Evolutionary conservation across 2,888 invertebrate species (phyloP).

Genomic region (Schizaphis graminum): DNA sequence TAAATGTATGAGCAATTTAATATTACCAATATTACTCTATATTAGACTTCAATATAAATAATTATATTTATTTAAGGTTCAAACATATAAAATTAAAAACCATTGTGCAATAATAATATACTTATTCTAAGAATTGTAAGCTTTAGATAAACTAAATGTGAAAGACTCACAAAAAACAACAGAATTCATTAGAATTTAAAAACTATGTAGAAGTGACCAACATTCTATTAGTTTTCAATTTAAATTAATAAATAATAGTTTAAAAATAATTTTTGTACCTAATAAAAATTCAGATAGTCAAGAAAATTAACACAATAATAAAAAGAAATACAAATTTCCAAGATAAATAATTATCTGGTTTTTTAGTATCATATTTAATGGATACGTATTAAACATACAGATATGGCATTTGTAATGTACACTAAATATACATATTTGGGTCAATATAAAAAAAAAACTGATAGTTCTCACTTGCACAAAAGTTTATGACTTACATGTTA

Average conservation of each 20-base stretch:
- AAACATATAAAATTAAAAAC: neutral
- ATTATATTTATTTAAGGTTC: neutral
- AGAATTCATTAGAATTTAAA: neutral
- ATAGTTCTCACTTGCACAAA: neutral
- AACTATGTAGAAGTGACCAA: neutral
- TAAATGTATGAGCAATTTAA: neutral
- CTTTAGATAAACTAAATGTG: neutral
- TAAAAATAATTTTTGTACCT: neutral
- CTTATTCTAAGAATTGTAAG: neutral
- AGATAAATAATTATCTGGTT: neutral
- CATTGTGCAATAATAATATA: neutral
- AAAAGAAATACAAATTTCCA: neutral
- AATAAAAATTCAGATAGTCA: neutral
- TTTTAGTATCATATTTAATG: neutral
- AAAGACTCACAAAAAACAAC: neutral
- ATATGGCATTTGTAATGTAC: neutral
- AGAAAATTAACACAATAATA: neutral
- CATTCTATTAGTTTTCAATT: neutral
- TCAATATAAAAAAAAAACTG: neutral
- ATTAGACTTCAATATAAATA: neutral
- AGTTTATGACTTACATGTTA: neutral
- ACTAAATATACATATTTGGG: neutral
- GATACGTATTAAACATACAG: neutral
- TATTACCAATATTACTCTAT: neutral
- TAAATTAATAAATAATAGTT: neutral